Conservation (phyloP, 2,888 invertebrate species). For the Hoplodrina ambigua region DNA sequence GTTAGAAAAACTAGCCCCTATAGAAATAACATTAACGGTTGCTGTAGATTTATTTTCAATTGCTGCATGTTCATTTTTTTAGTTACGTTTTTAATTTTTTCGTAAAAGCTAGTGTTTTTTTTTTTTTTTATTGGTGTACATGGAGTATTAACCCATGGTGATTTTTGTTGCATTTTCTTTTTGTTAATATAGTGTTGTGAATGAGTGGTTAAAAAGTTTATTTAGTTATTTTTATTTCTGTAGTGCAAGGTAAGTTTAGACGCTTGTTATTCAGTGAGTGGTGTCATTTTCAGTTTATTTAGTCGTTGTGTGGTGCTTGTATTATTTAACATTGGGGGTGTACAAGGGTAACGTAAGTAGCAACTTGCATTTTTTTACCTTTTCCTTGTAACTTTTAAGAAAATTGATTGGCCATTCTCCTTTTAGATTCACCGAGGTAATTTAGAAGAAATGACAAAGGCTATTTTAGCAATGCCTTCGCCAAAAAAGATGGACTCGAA, state of each 20-base stretch:
- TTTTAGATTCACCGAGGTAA: slow-evolving; percentile 91
- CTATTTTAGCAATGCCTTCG: slow-evolving; percentile 84
- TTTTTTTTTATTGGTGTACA: slow-evolving; percentile 31
- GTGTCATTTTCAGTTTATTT: slow-evolving; percentile 58
- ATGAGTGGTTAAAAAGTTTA: slow-evolving; percentile 45
- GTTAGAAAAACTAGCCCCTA: no score
- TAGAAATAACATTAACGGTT: slow-evolving; percentile 1
- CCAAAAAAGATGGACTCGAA: slow-evolving; percentile 80
- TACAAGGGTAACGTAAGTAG: slow-evolving; percentile 60
- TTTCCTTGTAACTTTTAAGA: slow-evolving; percentile 23
- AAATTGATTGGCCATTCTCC: slow-evolving; percentile 50
- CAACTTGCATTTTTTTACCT: slow-evolving; percentile 36
- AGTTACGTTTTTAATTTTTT: slow-evolving; percentile 7
- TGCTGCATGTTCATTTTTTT: slow-evolving; percentile 41
- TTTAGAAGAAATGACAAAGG: slow-evolving; percentile 86
- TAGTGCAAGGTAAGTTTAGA: slow-evolving; percentile 50
- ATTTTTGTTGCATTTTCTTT: slow-evolving; percentile 11
- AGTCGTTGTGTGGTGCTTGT: slow-evolving; percentile 63
- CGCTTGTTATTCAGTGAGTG: slow-evolving; percentile 59
- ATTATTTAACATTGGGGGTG: slow-evolving; percentile 59
- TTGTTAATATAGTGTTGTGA: slow-evolving; percentile 50
- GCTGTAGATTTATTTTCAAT: slow-evolving; percentile 19
- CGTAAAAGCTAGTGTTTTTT: slow-evolving; percentile 34
- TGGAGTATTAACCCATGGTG: slow-evolving; percentile 51
- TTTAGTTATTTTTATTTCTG: slow-evolving; percentile 45